These are phyloP conservation scores for Simalia tracyae DNA, from an alignment of 2,797 vertebrate species.

Conservation along the genomic window DNA sequence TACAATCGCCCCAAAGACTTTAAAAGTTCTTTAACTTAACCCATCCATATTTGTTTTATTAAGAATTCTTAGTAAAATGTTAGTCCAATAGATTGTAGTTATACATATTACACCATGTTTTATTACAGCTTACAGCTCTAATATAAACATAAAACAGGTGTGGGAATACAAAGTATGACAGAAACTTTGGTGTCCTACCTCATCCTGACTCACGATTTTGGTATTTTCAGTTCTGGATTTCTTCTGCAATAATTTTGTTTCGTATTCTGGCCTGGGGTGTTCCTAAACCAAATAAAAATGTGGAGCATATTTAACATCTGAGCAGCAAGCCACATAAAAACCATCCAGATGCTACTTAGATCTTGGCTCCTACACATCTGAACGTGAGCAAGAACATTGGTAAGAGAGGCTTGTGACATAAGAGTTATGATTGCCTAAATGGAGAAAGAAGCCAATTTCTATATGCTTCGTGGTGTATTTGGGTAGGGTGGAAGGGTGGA, in stretches of 20 bases:
- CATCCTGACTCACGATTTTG: constrained; percentile 72
- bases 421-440: constrained; percentile 27
- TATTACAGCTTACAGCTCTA: not conserved
- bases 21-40: not conserved
- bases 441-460: constrained; percentile 69
- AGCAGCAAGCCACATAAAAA: constrained; percentile 23
- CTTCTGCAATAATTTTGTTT: constrained; percentile 87
- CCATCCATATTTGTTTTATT: not conserved
- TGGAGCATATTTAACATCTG: not conserved
- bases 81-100: not conserved
- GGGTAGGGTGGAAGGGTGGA: constrained; percentile 65
- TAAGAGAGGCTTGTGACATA: constrained; percentile 39
- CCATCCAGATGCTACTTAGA: constrained; percentile 11
- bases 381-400: not conserved
- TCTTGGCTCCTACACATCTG: constrained; percentile 30
- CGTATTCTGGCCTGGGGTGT: constrained; percentile 91
- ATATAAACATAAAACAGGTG: not conserved
- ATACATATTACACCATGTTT: not conserved
- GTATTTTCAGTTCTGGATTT: constrained; percentile 75
- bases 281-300: constrained; percentile 71
- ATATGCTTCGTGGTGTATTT: constrained; percentile 68
- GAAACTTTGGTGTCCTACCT: constrained; percentile 72
- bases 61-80: not conserved
- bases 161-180: not conserved
- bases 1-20: not conserved